Conservation (phyloP, 2,888 invertebrate genomes). For the Barypeithes pellucidus region DNA sequence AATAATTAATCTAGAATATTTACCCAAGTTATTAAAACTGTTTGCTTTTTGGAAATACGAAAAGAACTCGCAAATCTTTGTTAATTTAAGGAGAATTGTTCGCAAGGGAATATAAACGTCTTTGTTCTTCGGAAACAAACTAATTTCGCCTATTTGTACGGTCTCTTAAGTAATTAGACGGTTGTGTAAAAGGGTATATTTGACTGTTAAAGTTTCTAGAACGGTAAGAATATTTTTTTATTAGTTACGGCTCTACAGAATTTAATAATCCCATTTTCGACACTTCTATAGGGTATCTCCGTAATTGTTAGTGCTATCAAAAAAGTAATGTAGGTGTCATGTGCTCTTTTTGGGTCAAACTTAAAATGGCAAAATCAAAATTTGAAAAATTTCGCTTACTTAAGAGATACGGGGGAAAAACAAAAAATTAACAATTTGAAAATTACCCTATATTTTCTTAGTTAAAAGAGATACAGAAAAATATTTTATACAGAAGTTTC, state of each 20-base stretch:
- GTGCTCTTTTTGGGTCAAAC: no score
- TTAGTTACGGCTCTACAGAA: not conserved
- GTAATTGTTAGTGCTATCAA: no score
- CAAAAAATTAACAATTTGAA: no score
- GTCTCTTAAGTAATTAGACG: conserved; percentile 3
- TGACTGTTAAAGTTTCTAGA: not conserved
- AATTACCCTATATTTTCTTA: no score
- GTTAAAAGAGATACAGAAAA: no score
- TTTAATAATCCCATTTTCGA: not conserved
- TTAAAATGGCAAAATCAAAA: no score
- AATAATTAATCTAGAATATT: conserved; percentile 43
- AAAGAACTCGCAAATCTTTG: conserved; percentile 27
- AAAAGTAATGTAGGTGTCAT: no score
- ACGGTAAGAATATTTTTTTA: not conserved
- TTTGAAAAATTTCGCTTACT: no score
- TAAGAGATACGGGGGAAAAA: no score
- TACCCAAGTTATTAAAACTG: conserved; percentile 40
- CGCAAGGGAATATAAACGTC: conserved; percentile 20
- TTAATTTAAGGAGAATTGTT: conserved; percentile 34
- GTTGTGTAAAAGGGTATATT: not conserved
- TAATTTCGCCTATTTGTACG: conserved; percentile 29
- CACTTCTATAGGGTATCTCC: no score
- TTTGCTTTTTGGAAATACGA: conserved; percentile 29
- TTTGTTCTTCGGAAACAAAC: conserved; percentile 29
- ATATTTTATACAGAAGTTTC: no score